Evolutionary conservation across 2,797 vertebrate genomes (phyloP), one percentile per base, ranked within the genome.

Genomic region (Rhadinocentrus ornatus): DNA sequence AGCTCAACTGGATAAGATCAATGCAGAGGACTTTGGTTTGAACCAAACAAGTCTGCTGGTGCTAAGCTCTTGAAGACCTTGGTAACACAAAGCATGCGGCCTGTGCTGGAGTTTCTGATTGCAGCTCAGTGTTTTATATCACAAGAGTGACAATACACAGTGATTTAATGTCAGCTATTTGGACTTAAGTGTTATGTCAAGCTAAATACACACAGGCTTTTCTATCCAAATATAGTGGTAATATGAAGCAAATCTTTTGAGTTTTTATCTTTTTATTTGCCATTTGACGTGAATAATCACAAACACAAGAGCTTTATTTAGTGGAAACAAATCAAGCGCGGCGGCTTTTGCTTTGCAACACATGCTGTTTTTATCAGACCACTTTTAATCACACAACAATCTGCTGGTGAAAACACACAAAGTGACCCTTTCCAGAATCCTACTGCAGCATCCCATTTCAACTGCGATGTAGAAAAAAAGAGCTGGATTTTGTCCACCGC

Each of bases 181-280:
- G 9, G 37, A 69, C 71, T 83, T 68, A 74, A 55, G 71, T 89
- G 92, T 90, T 89, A 90, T 48, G 13, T 15, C 9, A 9, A 75
- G 48, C 78, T 75, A 75, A 84, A 82, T 35, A 66, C 87, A 79
- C 2, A 2, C 5, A 4, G 66, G 88, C 68, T 76, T 83, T 85
- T 81, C 41, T 59, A 81, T 78, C 10, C 48, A 16, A 46, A 70
- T 13, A 57, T 50, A 66, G 71, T 72, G 59, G 77, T 55, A 4
- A 77, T 71, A 65, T 75, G 55, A 7, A 10, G 34, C 78, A 46
- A 35, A 12, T 74, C 57, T 41, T 64, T 77, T 78, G 62, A 56
- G 32, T 62, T 11, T 69, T 63, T 68, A 61, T 65, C 16, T 66
- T 56, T 78, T 39, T 58, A 27, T 70, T 66, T 9, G 6, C 46